Evolutionary conservation across 2,113 vertebrate species (phyloP).

Genomic region (Pitta sordida): DNA sequence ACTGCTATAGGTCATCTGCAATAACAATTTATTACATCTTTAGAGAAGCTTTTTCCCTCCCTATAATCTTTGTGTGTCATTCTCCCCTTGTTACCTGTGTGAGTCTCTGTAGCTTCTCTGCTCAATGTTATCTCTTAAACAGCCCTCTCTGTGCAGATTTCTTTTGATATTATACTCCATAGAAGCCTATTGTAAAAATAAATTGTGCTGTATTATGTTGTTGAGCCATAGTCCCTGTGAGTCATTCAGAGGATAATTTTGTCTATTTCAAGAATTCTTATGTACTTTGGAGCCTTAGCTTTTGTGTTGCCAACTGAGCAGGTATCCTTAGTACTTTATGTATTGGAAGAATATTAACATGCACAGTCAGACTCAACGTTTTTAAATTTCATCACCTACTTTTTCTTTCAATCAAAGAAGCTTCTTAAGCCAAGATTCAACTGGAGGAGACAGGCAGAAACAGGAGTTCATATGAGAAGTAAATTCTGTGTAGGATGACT

Average conservation of each 20-base stretch:
- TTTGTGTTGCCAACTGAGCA: not conserved
- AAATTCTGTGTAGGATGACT: not conserved
- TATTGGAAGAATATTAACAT: not conserved
- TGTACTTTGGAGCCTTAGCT: not conserved
- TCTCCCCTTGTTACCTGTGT: not conserved
- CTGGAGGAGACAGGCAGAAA: not conserved
- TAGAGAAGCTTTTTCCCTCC: not conserved
- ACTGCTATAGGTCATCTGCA: not conserved
- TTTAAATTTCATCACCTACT: not conserved
- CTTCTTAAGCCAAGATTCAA: not conserved
- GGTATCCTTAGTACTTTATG: not conserved
- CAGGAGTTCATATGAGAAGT: not conserved
- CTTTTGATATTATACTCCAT: not conserved
- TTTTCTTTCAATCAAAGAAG: not conserved
- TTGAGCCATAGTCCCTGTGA: not conserved
- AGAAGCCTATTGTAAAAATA: not conserved
- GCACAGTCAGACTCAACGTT: not conserved
- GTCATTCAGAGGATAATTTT: constrained; percentile 1
- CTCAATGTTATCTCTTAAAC: not conserved
- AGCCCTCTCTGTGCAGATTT: not conserved
- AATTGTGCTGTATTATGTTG: not conserved
- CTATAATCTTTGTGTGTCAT: not conserved
- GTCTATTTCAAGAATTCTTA: not conserved
- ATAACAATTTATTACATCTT: not conserved
- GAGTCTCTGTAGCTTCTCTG: not conserved